Base-by-base conservation (phyloP, 2,888 invertebrate genomes). In the Conistra vaccinii region DNA sequence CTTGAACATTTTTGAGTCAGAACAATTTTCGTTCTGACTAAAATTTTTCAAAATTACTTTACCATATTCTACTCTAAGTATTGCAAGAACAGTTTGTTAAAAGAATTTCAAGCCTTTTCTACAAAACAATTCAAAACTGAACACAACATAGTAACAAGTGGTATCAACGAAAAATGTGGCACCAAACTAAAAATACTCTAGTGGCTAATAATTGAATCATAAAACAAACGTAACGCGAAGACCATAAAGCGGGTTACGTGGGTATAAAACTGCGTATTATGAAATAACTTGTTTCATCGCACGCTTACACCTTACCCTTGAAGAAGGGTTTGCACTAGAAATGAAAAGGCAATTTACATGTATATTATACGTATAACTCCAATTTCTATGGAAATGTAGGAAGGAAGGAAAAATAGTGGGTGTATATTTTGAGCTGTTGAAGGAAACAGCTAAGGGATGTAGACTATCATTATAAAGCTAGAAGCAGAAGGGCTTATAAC, bases 261-360 rank as follows among this genome's bases (percentile, higher is more conserved):
- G 65, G 20, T 75, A 81, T 85, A 78, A 85, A 86, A 81, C 87
- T 81, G 71, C 62, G 75, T 85, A 84, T 84, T 86, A 84, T 86
- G 79, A 81, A 81, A 86, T 84, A 79, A 81, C 78, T 77, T 70
- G 69, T 79, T 84, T 70, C 81, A 85, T 78, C 57, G 71, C 74
- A 76, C 61, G 70, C 70, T 77, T 79, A 80, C 74, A 69, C 67
- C 76, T 66, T 35, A 55, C 73, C 57, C 58, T 57, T 61, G 48
- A 66, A 66, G 68, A 75, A 77, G 62, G 80, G 72, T 83, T 76
- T 85, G 73, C 73, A 79, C 69, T 73, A 73, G 69, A 70, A 81
- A 85, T 60, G 65, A 85, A 85, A 80, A 60, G 70, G 53, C 72
- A 76, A 85, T 83, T 83, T 85, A 81, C 67, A 83, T 83, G 72